phyloP scores from a whole-genome alignment of 2,113 vertebrate species.

The Halcyon senegalensis region DNA sequence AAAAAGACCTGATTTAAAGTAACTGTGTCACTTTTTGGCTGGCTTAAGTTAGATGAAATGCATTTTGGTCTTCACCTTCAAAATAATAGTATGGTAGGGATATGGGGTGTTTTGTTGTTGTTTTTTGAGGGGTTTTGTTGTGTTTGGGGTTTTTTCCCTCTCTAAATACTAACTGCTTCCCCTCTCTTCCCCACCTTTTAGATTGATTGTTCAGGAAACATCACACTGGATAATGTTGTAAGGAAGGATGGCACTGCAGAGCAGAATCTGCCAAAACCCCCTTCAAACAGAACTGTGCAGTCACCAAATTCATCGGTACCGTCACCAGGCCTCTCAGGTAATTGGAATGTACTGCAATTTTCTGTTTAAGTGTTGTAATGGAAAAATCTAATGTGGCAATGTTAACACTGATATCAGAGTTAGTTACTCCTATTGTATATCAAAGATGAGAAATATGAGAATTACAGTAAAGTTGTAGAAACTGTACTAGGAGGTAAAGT shows the following conservation, averaged over 20 bases:
- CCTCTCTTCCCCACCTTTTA: constrained; percentile 8
- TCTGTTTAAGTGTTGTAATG: background rate
- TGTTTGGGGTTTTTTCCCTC: background rate
- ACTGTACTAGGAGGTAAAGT: background rate
- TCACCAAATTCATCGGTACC: constrained; percentile 84
- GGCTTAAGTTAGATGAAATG: background rate
- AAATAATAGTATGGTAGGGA: background rate
- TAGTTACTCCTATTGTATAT: background rate
- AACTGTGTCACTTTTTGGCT: background rate
- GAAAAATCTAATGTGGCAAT: background rate
- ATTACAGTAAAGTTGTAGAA: background rate
- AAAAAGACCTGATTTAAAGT: background rate
- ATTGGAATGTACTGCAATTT: background rate
- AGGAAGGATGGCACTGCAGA: constrained; percentile 71
- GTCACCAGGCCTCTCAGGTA: constrained; percentile 81
- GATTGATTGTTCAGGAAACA: constrained; percentile 82
- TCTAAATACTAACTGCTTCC: background rate
- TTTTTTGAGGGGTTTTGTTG: rapidly evolving
- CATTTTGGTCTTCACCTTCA: background rate
- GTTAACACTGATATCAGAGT: background rate
- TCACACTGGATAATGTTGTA: constrained; percentile 75
- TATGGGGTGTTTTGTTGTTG: background rate
- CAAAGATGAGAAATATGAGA: background rate
- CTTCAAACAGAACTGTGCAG: constrained; percentile 78
- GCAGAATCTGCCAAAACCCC: constrained; percentile 71